These are phyloP conservation scores for Acanthaster planci DNA, from an alignment of 35 echinoderm and acorn worm genomes.

Conservation along the genomic window DNA sequence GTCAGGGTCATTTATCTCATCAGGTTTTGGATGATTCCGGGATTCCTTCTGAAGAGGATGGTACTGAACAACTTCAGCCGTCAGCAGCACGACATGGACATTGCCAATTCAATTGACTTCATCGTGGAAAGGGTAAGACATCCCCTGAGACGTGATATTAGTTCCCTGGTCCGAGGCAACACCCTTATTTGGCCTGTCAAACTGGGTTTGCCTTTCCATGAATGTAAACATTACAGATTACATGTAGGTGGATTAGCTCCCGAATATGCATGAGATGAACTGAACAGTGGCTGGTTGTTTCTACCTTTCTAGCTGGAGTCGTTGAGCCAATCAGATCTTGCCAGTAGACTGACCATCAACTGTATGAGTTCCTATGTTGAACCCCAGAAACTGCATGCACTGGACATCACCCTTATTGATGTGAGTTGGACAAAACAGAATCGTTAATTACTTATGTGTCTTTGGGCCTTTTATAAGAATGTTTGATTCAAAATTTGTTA, in stretches of 20 bases:
- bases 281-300: neutral
- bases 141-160: too few relatives aligned
- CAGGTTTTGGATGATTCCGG: slow-evolving; percentile 95
- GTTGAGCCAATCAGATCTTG: slow-evolving; percentile 80
- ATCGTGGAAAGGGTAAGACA: slow-evolving; percentile 96
- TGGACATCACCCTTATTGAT: slow-evolving; percentile 96
- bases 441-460: too few relatives aligned
- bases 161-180: too few relatives aligned
- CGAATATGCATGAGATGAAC: too few relatives aligned
- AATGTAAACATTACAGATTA: neutral
- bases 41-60: slow-evolving; percentile 88
- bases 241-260: neutral
- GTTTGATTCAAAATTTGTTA: too few relatives aligned
- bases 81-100: slow-evolving; percentile 51
- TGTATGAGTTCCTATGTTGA: slow-evolving; percentile 94
- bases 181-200: too few relatives aligned
- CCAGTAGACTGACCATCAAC: slow-evolving; percentile 87
- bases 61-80: slow-evolving; percentile 77
- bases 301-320: slow-evolving; percentile 74
- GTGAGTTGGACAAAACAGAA: slow-evolving; percentile 50
- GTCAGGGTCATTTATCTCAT: too few relatives aligned
- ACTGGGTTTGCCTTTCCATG: neutral
- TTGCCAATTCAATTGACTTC: slow-evolving; percentile 90
- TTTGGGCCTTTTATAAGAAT: too few relatives aligned
- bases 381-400: slow-evolving; percentile 81